Evolutionary conservation across 2,888 invertebrate genomes (phyloP), one percentile per base, ranked within the genome.

Genomic region (Macaria liturata): DNA sequence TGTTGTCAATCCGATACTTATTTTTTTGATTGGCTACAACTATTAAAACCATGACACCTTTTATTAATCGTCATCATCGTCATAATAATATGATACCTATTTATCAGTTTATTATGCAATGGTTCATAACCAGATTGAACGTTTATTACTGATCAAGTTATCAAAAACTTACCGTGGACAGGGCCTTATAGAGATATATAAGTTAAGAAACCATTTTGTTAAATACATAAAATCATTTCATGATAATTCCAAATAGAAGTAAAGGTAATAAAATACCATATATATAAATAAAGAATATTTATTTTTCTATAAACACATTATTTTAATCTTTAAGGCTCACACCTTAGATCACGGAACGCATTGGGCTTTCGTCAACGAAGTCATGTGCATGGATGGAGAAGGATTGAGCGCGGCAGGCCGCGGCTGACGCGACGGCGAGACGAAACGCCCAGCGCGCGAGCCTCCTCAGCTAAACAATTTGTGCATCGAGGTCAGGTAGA

Each of bases 221-320:
- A 20, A 1, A 20, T 20, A 1, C 20, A 20, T 20, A 20, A 20
- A 20, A 20, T 20, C 20, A 20, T 20, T 20, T 20, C 20, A 20
- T 20, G 20, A 20, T 20, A 20, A 20, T 20, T 20, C 20, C 20
- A 20, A 20, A 20, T 20, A 20, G 20, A 20, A 20, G 20, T 20
- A 20, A 40, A n/a, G 6, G 9, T 4, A 51, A 51, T 51, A 45
- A 51, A 51, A 51, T 9, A 5, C 7, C 51, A 51, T 45, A 39
- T 42, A 54, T 89, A 88, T 90, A 91, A 91, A 91, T 89, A 91
- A 89, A 88, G 88, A 89, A 88, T 89, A 88, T 89, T 88, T 89
- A 88, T 86, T 88, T 89, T 85, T 89, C 89, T 91, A 88, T 91
- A 89, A 89, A 90, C 90, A 90, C 87, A 86, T 86, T 84, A 81